Evolutionary conservation across 1,140 invertebrate species (phyloP), one percentile per base, ranked within the genome.

Genomic region (Wiebesia pumilae): DNA sequence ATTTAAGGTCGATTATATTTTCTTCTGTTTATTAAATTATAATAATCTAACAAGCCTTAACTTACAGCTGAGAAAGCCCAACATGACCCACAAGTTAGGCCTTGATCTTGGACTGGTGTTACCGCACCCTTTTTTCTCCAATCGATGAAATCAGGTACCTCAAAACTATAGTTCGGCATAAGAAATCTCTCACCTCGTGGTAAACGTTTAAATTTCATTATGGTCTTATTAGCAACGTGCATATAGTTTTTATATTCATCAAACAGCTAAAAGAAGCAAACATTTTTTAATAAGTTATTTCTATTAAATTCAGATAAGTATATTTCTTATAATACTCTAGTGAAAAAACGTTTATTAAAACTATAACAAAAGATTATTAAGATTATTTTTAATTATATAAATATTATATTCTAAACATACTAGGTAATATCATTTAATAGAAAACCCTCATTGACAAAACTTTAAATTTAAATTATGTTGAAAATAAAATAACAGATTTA

Each of bases 61-160:
- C 95, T 95, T 92, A 97, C 96, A 16, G 96, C 93, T 86, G 97
- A 97, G 94, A 99, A 99, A 84, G 98, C 96, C 98, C 98, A 99
- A 94, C 98, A 99, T 10, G 97, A 98, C 86, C 98, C 98, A 93
- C 98, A 99, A 6, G 16, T 77, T 90, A 97, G 95, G 62, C 97
- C 97, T 95, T 99, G 98, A 94, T 99, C 96, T 94, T 99, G 99
- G 58, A 99, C 95, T 3, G 95, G 95, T 35, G 98, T 99, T 24
- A 99, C 98, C 87, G 97, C 97, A 54, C 98, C 98, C 85, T 96
- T 93, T 75, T 95, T 90, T 89, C 97, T 95, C 98, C 98, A 99
- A 94, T 99, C 98, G 83, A 99, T 96, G 14, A 92, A 87, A 27
- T 94, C 93, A 16, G 98, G 97, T 62, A 98, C 62, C 83, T 94